Percentiles rank a stretch among this genome's conserved stretches.
phyloP scores from a whole-genome alignment of 2,113 vertebrate genomes.

The Noctilio leporinus region DNA sequence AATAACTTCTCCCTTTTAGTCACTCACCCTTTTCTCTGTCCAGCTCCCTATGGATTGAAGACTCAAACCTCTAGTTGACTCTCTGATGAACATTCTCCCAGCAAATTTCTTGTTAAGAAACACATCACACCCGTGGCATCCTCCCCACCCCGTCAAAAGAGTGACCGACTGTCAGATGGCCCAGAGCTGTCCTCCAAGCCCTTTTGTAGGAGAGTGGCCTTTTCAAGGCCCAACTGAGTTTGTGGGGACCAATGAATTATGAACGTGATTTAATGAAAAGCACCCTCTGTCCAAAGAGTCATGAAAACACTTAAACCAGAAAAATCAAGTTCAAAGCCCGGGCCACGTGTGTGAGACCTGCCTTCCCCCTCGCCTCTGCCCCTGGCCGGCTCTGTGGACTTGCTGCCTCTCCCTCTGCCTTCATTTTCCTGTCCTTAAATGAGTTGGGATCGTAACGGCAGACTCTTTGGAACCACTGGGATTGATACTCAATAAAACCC shows the following conservation, averaged over 20 bases:
- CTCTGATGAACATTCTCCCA: background rate
- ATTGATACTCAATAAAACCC: constrained; percentile 12
- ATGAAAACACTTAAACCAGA: background rate
- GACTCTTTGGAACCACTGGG: background rate
- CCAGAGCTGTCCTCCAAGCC: accelerated
- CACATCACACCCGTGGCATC: background rate
- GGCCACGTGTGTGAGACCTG: background rate
- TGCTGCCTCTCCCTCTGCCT: background rate
- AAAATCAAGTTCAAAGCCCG: background rate
- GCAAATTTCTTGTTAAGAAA: background rate
- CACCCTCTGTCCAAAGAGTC: background rate
- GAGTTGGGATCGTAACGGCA: background rate
- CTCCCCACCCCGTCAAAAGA: background rate
- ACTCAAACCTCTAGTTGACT: background rate
- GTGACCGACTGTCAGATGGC: background rate
- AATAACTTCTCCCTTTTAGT: background rate
- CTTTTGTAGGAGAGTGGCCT: background rate
- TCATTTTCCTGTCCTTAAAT: background rate
- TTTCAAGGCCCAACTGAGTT: background rate
- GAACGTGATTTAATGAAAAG: background rate
- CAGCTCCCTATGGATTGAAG: background rate
- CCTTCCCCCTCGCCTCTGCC: background rate
- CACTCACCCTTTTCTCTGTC: background rate
- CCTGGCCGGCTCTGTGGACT: background rate
- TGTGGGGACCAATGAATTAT: background rate